Evolutionary conservation across 2,113 vertebrate genomes (phyloP), one percentile per base, ranked within the genome.

Genomic region (Plecotus auritus): DNA sequence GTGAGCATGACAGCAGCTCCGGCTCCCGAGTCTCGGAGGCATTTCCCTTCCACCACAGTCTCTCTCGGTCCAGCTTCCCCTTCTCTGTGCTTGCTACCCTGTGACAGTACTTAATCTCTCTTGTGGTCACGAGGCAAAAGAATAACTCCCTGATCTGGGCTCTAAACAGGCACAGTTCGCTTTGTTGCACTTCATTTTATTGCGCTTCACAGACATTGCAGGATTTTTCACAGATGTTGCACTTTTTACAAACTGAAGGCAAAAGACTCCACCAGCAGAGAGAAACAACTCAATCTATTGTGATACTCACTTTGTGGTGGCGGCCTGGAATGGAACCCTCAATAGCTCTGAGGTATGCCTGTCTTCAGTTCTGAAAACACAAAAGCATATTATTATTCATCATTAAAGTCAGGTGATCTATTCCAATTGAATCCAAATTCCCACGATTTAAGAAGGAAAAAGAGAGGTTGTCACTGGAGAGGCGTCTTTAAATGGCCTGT

Each of bases 371-470:
- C 66, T 67, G 47, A 59, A 74, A 67, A 67, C 4, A 23, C 42
- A 70, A 35, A 92, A 40, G 32, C 16, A 12, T 14, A 7, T 37
- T 54, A 32, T 18, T n/a, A 40, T 54, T 92, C 5, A 32, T 16
- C 30, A 51, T 14, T 70, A 61, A 64, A 67, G 56, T 45, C 45
- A 83, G 26, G 17, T 37, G 30, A 56, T 23, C 22, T 18, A 11
- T 8, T 78, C 66, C 37, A 72, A 20, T 47, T 18, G 51, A 13
- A 32, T 87, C 45, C 4, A 51, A 69, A 78, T 69, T 10, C 54
- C 67, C 67, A 9, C 76, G 64, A 59, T 78, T 78, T 42, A 69
- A 61, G 76, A 59, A 91, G n/a, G 40, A n/a, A 76, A 54, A 86
- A 35, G 9, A 22, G 13, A 81, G 1, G 3, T 6, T 7, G 26